These are phyloP conservation scores for Aegotheles bennettii DNA, from an alignment of 2,113 vertebrate genomes.

Conservation along the genomic window DNA sequence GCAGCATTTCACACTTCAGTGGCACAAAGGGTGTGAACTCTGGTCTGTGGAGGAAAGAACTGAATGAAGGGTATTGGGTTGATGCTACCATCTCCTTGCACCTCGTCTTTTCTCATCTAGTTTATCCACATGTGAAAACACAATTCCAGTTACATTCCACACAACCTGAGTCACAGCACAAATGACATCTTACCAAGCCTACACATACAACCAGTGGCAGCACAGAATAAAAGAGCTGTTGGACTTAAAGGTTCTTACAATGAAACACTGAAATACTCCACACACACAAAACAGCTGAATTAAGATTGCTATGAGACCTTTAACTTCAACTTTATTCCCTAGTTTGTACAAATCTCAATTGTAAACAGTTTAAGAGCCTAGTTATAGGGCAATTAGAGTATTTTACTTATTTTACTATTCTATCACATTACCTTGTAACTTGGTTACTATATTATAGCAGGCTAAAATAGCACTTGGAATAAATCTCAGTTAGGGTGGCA, in stretches of 20 bases:
- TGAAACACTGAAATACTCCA: background rate
- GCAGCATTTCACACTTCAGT: background rate
- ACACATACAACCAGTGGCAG: background rate
- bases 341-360: background rate
- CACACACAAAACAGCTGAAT: background rate
- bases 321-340: background rate
- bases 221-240: background rate
- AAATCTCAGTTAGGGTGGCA: conserved; percentile 8
- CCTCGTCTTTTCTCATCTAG: background rate
- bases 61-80: background rate
- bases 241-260: background rate
- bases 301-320: background rate
- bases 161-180: background rate
- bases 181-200: background rate
- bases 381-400: conserved; percentile 15
- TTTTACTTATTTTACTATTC: conserved; percentile 13
- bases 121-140: background rate
- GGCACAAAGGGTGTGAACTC: background rate
- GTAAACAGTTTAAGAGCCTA: background rate
- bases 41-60: background rate
- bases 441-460: background rate
- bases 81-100: background rate
- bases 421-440: conserved; percentile 10
- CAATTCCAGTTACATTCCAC: background rate
- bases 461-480: background rate